Conservation (phyloP, 2,113 vertebrate genomes). For the Sylvietta virens region DNA sequence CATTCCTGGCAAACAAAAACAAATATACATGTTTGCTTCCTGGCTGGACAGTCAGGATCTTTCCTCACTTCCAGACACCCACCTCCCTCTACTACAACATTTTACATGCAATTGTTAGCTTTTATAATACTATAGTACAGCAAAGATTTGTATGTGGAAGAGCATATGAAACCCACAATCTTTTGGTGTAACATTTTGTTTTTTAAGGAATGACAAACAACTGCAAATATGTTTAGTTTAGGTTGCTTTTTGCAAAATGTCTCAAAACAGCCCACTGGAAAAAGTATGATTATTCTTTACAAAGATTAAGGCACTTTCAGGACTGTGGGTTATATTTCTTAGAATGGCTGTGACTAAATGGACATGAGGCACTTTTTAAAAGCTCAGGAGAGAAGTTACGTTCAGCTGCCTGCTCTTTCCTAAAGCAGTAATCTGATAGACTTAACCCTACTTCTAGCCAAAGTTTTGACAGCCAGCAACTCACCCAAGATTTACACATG, state of each 20-base stretch:
- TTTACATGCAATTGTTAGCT: not conserved
- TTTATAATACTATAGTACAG: not conserved
- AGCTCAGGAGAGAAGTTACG: not conserved
- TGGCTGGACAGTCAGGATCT: not conserved
- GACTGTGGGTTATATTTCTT: not conserved
- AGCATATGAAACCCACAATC: not conserved
- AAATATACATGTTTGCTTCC: not conserved
- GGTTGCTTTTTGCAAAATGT: not conserved
- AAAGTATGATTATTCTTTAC: not conserved
- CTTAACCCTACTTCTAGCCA: not conserved
- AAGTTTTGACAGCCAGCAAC: not conserved
- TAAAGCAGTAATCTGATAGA: not conserved
- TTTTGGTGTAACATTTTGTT: not conserved
- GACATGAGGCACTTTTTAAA: not conserved
- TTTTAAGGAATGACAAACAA: not conserved
- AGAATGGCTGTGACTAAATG: not conserved
- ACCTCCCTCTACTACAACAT: not conserved
- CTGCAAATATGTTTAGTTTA: not conserved
- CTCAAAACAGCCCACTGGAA: not conserved
- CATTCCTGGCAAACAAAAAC: not conserved
- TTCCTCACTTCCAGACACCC: not conserved
- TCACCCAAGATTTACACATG: not conserved
- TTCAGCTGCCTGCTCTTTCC: not conserved
- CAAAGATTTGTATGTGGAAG: not conserved
- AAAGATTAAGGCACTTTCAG: not conserved